phyloP scores from a whole-genome alignment of 2,797 vertebrate genomes.

The Ctenopoma multispine region DNA sequence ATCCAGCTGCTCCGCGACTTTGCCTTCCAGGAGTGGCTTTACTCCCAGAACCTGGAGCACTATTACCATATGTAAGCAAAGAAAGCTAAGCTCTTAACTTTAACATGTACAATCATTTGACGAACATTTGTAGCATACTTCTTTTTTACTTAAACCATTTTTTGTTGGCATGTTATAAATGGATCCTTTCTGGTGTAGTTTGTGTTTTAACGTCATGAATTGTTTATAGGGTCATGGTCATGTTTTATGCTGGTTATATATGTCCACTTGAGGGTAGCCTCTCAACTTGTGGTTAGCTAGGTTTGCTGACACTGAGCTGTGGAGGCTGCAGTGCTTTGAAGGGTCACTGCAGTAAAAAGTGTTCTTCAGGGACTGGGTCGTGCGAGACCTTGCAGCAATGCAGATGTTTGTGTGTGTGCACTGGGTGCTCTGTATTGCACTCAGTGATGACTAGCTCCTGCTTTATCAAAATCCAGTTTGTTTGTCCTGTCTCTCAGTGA shows the following conservation, averaged over 20 bases:
- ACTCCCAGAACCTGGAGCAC: conserved; percentile 86
- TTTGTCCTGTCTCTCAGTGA: background rate
- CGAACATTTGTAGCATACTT: conserved; percentile 9
- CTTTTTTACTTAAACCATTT: conserved; percentile 9
- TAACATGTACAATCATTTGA: conserved; percentile 20
- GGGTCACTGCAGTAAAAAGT: conserved; percentile 79
- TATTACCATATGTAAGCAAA: conserved; percentile 86
- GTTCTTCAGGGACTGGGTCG: conserved; percentile 55
- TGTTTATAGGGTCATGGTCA: conserved; percentile 1
- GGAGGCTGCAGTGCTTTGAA: conserved; percentile 73
- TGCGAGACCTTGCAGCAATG: conserved; percentile 68
- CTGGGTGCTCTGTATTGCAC: conserved; percentile 6
- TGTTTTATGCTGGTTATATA: conserved; percentile 2
- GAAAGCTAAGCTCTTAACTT: conserved; percentile 27
- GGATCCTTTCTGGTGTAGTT: background rate
- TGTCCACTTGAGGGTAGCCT: conserved; percentile 78
- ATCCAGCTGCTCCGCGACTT: conserved; percentile 86
- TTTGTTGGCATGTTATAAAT: conserved; percentile 24
- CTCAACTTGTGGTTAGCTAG: conserved; percentile 25
- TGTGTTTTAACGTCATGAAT: background rate
- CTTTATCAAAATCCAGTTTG: background rate
- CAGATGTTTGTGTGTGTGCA: conserved; percentile 31
- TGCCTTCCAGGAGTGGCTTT: conserved; percentile 90
- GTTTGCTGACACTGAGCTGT: conserved; percentile 71
- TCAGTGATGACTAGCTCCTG: conserved; percentile 3